Conservation (phyloP, 2,888 invertebrate species). For the Cheilosia grossa region DNA sequence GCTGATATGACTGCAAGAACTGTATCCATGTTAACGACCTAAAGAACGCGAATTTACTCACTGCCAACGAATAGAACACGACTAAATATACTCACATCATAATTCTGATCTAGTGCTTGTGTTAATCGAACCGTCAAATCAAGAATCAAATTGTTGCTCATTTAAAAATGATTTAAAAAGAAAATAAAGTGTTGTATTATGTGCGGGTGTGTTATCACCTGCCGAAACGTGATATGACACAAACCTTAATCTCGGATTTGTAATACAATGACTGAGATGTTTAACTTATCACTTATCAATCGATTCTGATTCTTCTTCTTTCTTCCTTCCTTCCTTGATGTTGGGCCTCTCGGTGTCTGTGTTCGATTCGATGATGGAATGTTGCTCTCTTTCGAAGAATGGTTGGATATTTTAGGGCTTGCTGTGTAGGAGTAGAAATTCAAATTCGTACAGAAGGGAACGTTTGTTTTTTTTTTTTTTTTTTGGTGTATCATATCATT, state of each 20-base stretch:
- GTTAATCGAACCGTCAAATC: conserved; percentile 98
- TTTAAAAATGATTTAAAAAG: conserved; percentile 83
- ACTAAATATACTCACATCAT: conserved; percentile 92
- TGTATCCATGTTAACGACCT: conserved; percentile 97
- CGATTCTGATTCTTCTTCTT: background rate
- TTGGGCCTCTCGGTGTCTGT: background rate
- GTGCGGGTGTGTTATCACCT: conserved; percentile 51
- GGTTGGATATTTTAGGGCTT: background rate
- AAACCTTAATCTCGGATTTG: conserved; percentile 51
- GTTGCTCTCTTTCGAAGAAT: conserved; percentile 16
- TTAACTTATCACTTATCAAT: conserved; percentile 51
- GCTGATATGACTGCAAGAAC: conserved; percentile 96
- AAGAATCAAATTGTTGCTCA: conserved; percentile 90
- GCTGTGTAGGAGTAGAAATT: background rate
- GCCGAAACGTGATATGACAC: conserved; percentile 62
- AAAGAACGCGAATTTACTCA: conserved; percentile 64
- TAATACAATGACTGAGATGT: conserved; percentile 33
- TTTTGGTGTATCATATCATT: too few relatives aligned
- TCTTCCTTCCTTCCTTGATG: background rate
- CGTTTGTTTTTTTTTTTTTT: too few relatives aligned
- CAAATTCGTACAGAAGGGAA: too few relatives aligned
- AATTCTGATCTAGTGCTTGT: conserved; percentile 97
- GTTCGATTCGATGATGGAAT: conserved; percentile 31
- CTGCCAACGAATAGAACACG: background rate
- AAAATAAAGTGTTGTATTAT: conserved; percentile 55